Evolutionary conservation across 2,113 vertebrate species (phyloP).

Genomic region (Gobiocypris rarus): DNA sequence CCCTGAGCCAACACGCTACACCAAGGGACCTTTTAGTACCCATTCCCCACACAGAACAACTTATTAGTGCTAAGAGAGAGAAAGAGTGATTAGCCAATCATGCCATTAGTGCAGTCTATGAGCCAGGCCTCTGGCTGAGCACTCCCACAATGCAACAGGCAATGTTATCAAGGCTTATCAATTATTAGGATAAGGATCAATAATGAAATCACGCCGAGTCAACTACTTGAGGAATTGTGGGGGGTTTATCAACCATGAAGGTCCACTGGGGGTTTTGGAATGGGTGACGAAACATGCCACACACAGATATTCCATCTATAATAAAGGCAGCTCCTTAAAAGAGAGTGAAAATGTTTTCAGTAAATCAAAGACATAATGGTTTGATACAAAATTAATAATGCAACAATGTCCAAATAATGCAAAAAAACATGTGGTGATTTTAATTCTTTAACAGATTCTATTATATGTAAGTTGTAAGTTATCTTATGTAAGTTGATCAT

Average conservation of each 20-base stretch:
- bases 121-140: slow-evolving; percentile 56
- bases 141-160: slow-evolving; percentile 61
- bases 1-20: slow-evolving; percentile 42
- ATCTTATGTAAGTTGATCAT: neutral
- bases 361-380: neutral
- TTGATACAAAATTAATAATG: neutral
- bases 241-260: slow-evolving; percentile 42
- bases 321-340: neutral
- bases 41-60: slow-evolving; percentile 57
- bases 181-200: slow-evolving; percentile 71
- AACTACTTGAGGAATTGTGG: slow-evolving; percentile 35
- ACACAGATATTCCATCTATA: slow-evolving; percentile 30
- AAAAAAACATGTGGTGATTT: neutral
- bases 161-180: slow-evolving; percentile 63
- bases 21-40: slow-evolving; percentile 57
- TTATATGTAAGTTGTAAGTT: too few relatives aligned
- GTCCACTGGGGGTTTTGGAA: slow-evolving; percentile 14
- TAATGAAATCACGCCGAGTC: slow-evolving; percentile 65
- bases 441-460: neutral
- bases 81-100: slow-evolving; percentile 74
- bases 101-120: slow-evolving; percentile 58
- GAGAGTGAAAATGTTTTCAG: neutral
- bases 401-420: neutral
- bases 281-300: slow-evolving; percentile 49
- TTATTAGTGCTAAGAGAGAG: slow-evolving; percentile 65